phyloP scores from a whole-genome alignment of 2,797 vertebrate genomes.

The Ispidina lecontei region DNA sequence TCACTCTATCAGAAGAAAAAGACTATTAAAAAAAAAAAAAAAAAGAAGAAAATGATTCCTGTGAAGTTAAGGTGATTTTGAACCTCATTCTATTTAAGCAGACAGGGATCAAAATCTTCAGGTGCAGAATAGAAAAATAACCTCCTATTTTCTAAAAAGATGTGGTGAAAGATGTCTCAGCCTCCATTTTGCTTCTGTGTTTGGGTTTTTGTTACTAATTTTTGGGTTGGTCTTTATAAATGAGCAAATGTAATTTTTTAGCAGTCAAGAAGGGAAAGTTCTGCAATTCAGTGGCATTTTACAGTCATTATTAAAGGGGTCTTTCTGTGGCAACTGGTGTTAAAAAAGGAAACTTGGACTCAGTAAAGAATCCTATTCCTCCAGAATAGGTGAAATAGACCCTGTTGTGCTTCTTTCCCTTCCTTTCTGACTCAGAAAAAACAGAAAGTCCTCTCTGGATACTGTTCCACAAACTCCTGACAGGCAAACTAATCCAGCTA shows the following conservation, averaged over 20 bases:
- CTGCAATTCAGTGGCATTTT: neutral
- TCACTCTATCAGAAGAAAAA: neutral
- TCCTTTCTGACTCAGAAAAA: neutral
- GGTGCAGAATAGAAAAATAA: neutral
- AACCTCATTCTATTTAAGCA: neutral
- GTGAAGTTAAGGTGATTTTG: neutral
- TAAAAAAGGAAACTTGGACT: neutral
- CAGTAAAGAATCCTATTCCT: neutral
- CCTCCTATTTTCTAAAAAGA: fast-evolving
- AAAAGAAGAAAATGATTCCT: neutral
- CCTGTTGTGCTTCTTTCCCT: neutral
- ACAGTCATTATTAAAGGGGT: fast-evolving
- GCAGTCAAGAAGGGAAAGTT: neutral
- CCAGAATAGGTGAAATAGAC: neutral
- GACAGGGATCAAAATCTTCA: neutral
- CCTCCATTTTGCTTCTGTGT: fast-evolving
- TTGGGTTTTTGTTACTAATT: neutral
- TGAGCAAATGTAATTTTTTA: neutral
- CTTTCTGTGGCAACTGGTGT: neutral
- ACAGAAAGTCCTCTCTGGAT: neutral
- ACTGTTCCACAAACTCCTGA: neutral
- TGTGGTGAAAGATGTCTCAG: neutral
- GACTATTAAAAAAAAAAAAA: too few species aligned
- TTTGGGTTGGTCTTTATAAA: neutral
- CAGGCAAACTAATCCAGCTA: neutral